Evolutionary conservation across 2,888 invertebrate species (phyloP), one percentile per base, ranked within the genome.

Genomic region (Dryobota labecula): DNA sequence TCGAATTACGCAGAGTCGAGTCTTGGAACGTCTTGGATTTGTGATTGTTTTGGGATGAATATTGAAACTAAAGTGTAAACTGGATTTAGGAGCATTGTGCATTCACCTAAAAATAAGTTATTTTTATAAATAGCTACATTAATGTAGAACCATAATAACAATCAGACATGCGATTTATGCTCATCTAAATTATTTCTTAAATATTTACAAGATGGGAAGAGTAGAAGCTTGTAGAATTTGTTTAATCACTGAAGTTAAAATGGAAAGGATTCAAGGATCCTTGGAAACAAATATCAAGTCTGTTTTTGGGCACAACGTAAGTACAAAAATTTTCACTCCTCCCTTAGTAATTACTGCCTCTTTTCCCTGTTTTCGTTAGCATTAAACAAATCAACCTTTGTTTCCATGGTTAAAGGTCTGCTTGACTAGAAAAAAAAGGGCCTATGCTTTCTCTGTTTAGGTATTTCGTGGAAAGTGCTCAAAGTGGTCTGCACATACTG

Each of bases 181-280:
- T 27, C 38, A 20, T 4, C 4, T 13, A 41, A 13, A 13, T 60
- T 13, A 41, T 41, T 27, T 41, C 4, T 2, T 7, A 2, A 7
- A 15, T 8, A 33, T n/a, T n/a, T 60, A 27, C 27, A 64, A 65
- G 27, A 73, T 73, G 73, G 75, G 58, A 38, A 73, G 75, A 53
- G 56, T 73, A 78, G 38, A 78, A 75, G 77, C 61, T 57, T 78
- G 77, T 76, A 58, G 71, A 64, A 76, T 72, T 64, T 72, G 71
- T 65, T 53, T 72, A 38, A 64, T 64, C 8, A 72, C 71, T 38
- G 71, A 75, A 38, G 76, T 72, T 41, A 78, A 47, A 54, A 65
- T 72, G 78, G 60, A 54, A 45, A 65, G 60, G 41, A 76, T 76
- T 33, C 54, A 64, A 47, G 79, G 72, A 7, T 54, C 57, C 24